Evolutionary conservation across 35 echinoderm and acorn worm species (phyloP), one percentile per base, ranked within the genome.

Genomic region (Apostichopus japonicus): DNA sequence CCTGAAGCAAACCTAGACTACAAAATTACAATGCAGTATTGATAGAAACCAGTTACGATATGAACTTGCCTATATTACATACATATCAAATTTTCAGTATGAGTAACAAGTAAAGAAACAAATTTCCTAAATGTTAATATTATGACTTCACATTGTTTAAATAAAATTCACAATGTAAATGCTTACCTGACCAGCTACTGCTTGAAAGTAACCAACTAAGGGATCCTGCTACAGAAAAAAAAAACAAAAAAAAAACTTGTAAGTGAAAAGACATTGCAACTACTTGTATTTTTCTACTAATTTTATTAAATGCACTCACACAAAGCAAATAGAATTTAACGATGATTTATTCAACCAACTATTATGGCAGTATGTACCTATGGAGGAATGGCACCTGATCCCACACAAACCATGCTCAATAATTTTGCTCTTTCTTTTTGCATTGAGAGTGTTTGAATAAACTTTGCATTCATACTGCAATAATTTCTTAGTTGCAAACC

Each of bases 151-250:
- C 4, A 13, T 33, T 5, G 11, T 21, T 63, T 63, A 24, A 89
- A 63, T 13, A 15, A 61, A 25, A 54, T 61, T 23, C 10, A 15
- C 14, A 0, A 21, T 6, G 57, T 53, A 11, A 11, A 10, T 73
- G 77, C 92, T 88, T 75, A 93, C 92, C 65, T 16, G 65, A 24
- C 92, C 92, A 78, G 92, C 92, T 6, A 93, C 92, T 54, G 92
- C 84, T 86, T 77, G 71, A 23, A 93, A 93, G 19, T 71, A 93
- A 56, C 80, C 80, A 51, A 56, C 78, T 6, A 93, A 71, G 14
- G 92, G 92, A 77, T 93, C 92, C 52, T 87, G 63, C 52, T 44
- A 14, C 13, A 33, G 87, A 11, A 24, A 76, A 71, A 90, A 90
- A 54, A 77, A 17, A 92, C 5, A 80, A 80, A 80, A 80, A 44